A percentile compares a stretch with the other conserved stretches of the same genome.
phyloP scores from a whole-genome alignment of 2,797 vertebrate species.

The Phyllotis vaccarum region DNA sequence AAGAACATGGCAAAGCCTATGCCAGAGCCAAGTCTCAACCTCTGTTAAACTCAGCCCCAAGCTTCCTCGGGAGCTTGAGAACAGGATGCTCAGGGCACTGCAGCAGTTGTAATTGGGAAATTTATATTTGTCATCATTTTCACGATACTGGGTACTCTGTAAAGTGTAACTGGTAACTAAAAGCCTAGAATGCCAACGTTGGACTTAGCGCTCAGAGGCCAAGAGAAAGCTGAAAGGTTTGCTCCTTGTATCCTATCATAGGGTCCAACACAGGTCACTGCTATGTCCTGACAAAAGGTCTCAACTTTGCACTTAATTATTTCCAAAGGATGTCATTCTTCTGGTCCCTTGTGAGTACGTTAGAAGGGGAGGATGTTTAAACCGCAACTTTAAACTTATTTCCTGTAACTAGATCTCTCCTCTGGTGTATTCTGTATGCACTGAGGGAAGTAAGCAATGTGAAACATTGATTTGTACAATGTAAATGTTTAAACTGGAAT shows the following conservation, averaged over 20 bases:
- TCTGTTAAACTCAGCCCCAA: background rate
- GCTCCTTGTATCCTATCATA: background rate
- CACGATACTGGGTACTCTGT: rapidly evolving
- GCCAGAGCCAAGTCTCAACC: background rate
- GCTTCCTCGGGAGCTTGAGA: background rate
- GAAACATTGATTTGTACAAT: slow-evolving; percentile 16
- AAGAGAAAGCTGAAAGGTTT: background rate
- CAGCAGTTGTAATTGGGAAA: background rate
- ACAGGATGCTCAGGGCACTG: background rate
- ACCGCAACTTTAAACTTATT: slow-evolving; percentile 7
- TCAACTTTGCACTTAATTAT: background rate
- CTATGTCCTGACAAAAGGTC: background rate
- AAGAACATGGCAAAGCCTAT: background rate
- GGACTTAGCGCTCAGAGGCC: background rate
- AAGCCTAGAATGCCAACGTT: background rate
- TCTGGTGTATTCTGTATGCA: background rate
- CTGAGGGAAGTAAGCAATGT: background rate
- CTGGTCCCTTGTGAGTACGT: background rate
- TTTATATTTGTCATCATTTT: background rate
- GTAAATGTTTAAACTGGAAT: slow-evolving; percentile 7
- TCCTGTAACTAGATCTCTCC: slow-evolving; percentile 26
- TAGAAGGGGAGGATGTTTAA: slow-evolving; percentile 4
- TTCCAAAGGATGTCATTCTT: background rate
- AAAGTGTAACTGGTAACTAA: background rate
- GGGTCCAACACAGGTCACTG: background rate